Base-by-base conservation (phyloP, 2,113 vertebrate species). In the Ophthalmolycus amberensis region DNA sequence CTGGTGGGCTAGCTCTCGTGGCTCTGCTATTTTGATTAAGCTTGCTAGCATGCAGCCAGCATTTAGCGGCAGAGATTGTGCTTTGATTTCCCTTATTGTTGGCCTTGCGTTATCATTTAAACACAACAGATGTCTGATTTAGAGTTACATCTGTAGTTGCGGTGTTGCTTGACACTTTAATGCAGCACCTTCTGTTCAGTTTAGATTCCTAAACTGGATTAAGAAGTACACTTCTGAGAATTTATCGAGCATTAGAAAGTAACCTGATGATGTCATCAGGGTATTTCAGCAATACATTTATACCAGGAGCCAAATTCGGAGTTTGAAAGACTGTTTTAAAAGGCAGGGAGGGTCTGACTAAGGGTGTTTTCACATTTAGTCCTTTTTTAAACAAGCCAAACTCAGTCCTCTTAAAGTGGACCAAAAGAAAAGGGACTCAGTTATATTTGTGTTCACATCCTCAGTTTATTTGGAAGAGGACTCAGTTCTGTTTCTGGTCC, bases 41-140 rank as follows among this genome's bases (percentile, higher is more conserved):
- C 72, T 38, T 76, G 46, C 62, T 50, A 22, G 32, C 44, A 54
- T 27, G 37, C 44, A 67, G 67, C 20, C 63, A 48, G 74, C 37
- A 59, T 75, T 76, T 52, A 64, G 32, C 4, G 1, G 12, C 60
- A 73, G 63, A 67, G n/a, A 58, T 72, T 71, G 25, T 52, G 20
- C 80, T 68, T 73, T 78, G 0, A 77, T 88, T 86, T 72, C 58
- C 14, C 54, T 16, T 64, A 82, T 70, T 83, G 66, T 77, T 83
- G 70, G 60, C 54, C 56, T 42, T 72, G 32, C 44, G 38, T 71
- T 71, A 20, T 8, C 58, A n/a, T 81, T 72, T 77, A 66, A 75
- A 80, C 32, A 71, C 71, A 89, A 71, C 88, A 89, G 62, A 88
- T 87, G 85, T 79, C 38, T 44, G 25, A 25, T 75, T 89, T 48